Evolutionary conservation across 92 coral and sea anemone genomes (phyloP).

Genomic region (Montipora capitata): DNA sequence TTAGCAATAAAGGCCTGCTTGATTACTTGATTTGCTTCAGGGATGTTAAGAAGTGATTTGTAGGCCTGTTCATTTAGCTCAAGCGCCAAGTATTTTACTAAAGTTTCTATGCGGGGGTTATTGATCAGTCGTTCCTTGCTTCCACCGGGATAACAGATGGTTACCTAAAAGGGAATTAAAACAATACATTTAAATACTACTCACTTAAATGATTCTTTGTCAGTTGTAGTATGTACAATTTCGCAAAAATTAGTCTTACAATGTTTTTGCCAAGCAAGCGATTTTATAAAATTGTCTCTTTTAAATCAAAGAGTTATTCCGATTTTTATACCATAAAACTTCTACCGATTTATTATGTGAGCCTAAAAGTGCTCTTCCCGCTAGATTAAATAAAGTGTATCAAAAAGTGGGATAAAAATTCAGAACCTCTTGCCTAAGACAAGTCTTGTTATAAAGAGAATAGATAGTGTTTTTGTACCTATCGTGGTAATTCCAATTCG

Average conservation of each 20-base stretch:
- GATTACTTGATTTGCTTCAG: constrained; percentile 46
- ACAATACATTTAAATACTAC: constrained; percentile 7
- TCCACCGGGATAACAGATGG: constrained; percentile 46
- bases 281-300: constrained; percentile 22
- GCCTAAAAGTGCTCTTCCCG: constrained; percentile 23
- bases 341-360: constrained; percentile 8
- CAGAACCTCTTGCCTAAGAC: constrained; percentile 20
- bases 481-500: constrained; percentile 30
- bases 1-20: constrained; percentile 33
- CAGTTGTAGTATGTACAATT: constrained; percentile 33
- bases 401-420: constrained; percentile 1
- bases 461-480: constrained; percentile 12
- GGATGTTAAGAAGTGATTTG: constrained; percentile 56
- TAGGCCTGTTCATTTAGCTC: constrained; percentile 40
- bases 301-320: constrained; percentile 17
- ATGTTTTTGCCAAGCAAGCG: constrained; percentile 22
- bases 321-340: constrained; percentile 19
- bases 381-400: constrained; percentile 4
- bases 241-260: constrained; percentile 18
- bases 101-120: constrained; percentile 38
- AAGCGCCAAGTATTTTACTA: constrained; percentile 42
- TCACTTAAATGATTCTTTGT: constrained; percentile 25
- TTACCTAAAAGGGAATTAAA: constrained; percentile 33
- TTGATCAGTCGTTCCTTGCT: constrained; percentile 32
- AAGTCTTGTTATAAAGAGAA: constrained; percentile 3